Evolutionary conservation across 2,888 invertebrate genomes (phyloP), one percentile per base, ranked within the genome.

Genomic region (Scaeva pyrastri): DNA sequence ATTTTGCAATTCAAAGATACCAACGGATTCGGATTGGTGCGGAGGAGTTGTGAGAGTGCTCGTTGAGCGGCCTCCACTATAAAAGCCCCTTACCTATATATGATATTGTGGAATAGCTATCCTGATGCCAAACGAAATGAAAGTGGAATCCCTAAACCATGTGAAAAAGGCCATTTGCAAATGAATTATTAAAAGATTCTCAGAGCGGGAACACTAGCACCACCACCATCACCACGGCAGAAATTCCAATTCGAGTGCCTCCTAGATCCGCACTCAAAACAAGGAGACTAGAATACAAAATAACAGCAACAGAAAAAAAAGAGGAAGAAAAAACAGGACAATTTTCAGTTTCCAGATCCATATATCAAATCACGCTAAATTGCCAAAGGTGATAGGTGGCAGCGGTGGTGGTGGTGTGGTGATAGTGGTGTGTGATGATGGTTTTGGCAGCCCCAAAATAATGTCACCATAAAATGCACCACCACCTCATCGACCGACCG

Each of bases 141-240:
- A 68, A 73, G 86, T 55, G 55, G 72, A 74, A 73, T 77, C 68
- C 43, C 85, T 86, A 86, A 80, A 82, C 82, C 82, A 77, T 82
- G 77, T 77, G 86, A 86, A 86, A 86, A 86, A 77, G 76, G 77
- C 85, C 86, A 82, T 86, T 86, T 86, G 82, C 77, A 86, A 82
- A 86, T 86, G 77, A 86, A 86, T 86, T 86, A 86, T 86, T 86
- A 82, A 81, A 56, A 82, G 82, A 77, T 86, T 86, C 77, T 31
- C 81, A 72, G 64, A 55, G 62, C 68, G 58, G 77, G 21, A 45
- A 19, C 52, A 60, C 39, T 39, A 39, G 12, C 39, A 39, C 11
- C 39, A 39, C 8, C 39, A 21, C 52, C 72, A 70, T 71, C 16
- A 60, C 26, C 50, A n/a, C n/a, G 58, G 73, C 12, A 39, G 14